A percentile compares a stretch with the other conserved stretches of the same genome.
Conservation (phyloP, 2,797 vertebrate genomes). For the Lacerta bilineata region DNA sequence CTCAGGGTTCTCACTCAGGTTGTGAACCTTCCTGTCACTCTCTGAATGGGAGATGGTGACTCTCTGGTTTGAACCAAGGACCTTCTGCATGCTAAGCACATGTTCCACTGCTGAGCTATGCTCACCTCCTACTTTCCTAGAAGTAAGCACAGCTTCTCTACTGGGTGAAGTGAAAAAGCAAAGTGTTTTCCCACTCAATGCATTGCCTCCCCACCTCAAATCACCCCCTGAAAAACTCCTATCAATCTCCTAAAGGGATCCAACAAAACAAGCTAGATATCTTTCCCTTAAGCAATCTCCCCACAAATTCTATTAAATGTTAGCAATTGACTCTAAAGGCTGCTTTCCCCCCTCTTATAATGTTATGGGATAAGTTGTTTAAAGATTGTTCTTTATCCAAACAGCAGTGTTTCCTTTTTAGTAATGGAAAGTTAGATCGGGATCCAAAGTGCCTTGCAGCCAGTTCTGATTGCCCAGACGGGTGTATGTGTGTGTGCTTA, state of each 20-base stretch:
- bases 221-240: no score
- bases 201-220: not conserved
- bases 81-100: no score
- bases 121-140: no score
- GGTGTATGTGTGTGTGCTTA: not conserved
- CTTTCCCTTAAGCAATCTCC: not conserved
- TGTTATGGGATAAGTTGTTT: constrained; percentile 6
- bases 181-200: no score
- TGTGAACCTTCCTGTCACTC: no score
- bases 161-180: not conserved
- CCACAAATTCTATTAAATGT: constrained; percentile 5
- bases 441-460: not conserved
- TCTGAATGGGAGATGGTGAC: no score
- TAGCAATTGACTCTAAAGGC: not conserved
- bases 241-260: not conserved
- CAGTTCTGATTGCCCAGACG: not conserved
- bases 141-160: no score
- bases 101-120: no score
- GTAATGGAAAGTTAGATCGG: not conserved
- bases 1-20: no score
- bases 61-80: no score
- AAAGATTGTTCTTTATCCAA: not conserved
- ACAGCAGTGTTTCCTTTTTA: not conserved
- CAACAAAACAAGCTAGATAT: not conserved
- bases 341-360: not conserved